Evolutionary conservation across 2,797 vertebrate genomes (phyloP), one percentile per base, ranked within the genome.

Genomic region (Eleutherodactylus coqui): DNA sequence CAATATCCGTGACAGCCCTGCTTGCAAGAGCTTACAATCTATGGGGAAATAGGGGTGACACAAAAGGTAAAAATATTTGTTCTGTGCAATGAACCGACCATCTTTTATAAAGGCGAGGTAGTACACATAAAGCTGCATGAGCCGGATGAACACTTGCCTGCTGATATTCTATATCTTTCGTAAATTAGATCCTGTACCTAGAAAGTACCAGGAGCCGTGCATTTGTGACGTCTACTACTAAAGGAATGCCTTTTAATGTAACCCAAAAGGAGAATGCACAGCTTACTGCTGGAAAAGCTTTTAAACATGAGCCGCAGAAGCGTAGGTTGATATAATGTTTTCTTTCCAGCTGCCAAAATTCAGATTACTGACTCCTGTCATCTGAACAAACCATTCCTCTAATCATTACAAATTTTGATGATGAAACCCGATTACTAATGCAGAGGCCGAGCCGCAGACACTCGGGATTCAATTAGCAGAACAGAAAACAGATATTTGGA

Each of bases 341-440:
- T 79, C 27, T 75, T 29, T 32, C 24, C 43, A 38, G 7, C 58
- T 45, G 77, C 51, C 67, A 85, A 80, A 85, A 49, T 85, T 29
- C 45, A 55, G 11, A 2, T 45, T 79, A 32, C 24, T 53, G 83
- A 67, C 53, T 60, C 45, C 47, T 43, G 41, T 79, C 64, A 55
- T 72, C 51, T 45, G 10, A 72, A 43, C 69, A 85, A 62, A 60
- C 41, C 51, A 19, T 80, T 55, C 27, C 83, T 58, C 53, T 75
- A 81, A 85, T 85, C 76, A 79, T 79, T 79, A 79, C 36, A 81
- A 51, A 85, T 80, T 58, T 79, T 80, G 75, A 77, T 77, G 70
- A 86, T 69, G 47, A 70, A 77, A 69, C 13, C 43, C 58, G 60
- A 82, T 86, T 82, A 58, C 34, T 43, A 41, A 82, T 70, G 70